Evolutionary conservation across 2,113 vertebrate genomes (phyloP), one percentile per base, ranked within the genome.

Genomic region (Sinocyclocheilus anshuiensis): DNA sequence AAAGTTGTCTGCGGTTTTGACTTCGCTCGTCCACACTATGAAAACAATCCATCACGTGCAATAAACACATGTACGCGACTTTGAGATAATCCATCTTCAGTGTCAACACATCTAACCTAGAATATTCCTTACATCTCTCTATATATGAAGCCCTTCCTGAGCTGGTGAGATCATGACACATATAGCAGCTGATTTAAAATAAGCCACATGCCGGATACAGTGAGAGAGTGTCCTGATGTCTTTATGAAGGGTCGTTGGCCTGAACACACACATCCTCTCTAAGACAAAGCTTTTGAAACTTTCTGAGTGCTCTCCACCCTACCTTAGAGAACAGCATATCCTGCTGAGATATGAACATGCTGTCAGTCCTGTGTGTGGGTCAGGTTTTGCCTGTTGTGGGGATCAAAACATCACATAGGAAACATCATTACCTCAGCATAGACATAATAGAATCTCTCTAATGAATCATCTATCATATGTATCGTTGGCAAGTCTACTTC

Each of bases 11-110:
- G 24, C 69, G 16, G 42, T 22, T 39, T 72, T 61, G 11, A 71
- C 65, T 59, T 53, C 12, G 1, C 61, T 9, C 71, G 24, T 42
- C 26, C 65, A 80, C 59, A 45, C 33, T 22, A 39, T 61, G 61
- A 88, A 53, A 86, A 39, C 59, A 86, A 71, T 86, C 29, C n/a
- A 75, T 88, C 67, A 88, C 48, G 71, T 88, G 61, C 39, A 77
- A 69, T 82, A 81, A 42, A 82, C 72, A 77, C 76, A 83, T 48
- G 39, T 36, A 26, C 11, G 13, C 61, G 63, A 22, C 45, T 65
- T 36, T 10, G 69, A 26, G 59, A 71, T 86, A 79, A 65, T 87
- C 72, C 86, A 83, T 76, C 72, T 59, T 83, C 33, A 77, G n/a
- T 86, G 67, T 83, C 81, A 84, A 81, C 81, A 67, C 81, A 83